Evolutionary conservation across 2,113 vertebrate genomes (phyloP), one percentile per base, ranked within the genome.

Genomic region (Erpornis zantholeuca): DNA sequence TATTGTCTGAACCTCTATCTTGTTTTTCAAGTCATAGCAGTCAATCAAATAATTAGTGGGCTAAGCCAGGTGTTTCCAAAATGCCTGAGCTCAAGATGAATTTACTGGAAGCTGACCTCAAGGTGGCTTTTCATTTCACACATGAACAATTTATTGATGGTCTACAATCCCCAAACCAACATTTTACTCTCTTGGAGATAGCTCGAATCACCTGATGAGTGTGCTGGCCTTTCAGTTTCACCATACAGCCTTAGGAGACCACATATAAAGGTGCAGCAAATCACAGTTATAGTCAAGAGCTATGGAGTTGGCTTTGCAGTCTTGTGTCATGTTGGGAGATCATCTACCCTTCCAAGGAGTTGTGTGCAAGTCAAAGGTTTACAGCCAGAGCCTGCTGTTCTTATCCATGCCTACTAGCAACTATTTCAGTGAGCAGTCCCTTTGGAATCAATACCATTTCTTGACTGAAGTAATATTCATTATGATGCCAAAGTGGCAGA

Each of bases 121-220:
- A 76, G 35, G 53, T 84, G 91, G 24, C 57, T 83, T 94, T 96
- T 93, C 91, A 94, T 96, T 96, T 97, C 96, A 96, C 87, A 93
- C 89, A 76, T 56, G 94, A 95, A 61, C 83, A 78, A 94, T n/a
- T 92, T 90, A 90, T 56, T 84, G 89, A 95, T 93, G 82, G 93
- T 56, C 90, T 84, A 66, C 50, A 63, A 44, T 25, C 28, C 31
- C 47, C 77, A 93, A 88, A 86, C 20, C 33, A 92, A 90, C 1
- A 0, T 79, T 76, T 94, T 83, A 40, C 59, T 60, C 31, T 82
- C 52, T n/a, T 1, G 15, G 38, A 82, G 50, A 60, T 16, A 79
- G 57, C 13, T 84, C 76, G 76, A 90, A 91, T 81, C 42, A 83
- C 70, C 20, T 66, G 49, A 91, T 15, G 72, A 65, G 38, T 15